A percentile compares a stretch with the other conserved stretches of the same genome.
phyloP scores from a whole-genome alignment of 2,113 vertebrate species.

The Tupaia tana region DNA sequence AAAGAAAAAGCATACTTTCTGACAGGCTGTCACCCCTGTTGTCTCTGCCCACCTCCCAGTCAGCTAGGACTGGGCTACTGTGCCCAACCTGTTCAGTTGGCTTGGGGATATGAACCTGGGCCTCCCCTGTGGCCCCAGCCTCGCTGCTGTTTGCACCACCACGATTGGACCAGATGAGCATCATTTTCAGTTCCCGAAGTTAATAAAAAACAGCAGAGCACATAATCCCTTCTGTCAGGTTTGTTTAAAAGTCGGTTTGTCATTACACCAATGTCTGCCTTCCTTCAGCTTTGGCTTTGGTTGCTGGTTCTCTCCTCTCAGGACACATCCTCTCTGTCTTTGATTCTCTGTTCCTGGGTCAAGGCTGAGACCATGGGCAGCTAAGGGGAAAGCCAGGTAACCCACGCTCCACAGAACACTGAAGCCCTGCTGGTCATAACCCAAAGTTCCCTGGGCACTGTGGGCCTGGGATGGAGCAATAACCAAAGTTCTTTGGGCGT shows the following conservation, averaged over 20 bases:
- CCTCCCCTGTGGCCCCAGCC: too few species aligned
- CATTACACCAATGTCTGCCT: background rate
- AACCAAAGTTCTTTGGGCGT: rapidly evolving
- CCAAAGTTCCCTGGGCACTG: rapidly evolving
- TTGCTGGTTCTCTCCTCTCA: background rate
- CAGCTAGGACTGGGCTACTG: too few species aligned
- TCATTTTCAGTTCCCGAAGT: background rate
- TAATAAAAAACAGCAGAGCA: background rate
- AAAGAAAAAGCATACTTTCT: too few species aligned
- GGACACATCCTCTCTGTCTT: background rate
- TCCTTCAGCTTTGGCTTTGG: background rate
- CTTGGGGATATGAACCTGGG: too few species aligned
- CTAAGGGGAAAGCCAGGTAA: too few species aligned
- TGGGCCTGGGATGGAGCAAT: too few species aligned
- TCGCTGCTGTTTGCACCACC: too few species aligned
- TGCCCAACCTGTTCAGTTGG: too few species aligned
- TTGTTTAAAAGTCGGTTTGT: background rate
- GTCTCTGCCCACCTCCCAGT: too few species aligned
- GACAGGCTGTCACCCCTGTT: too few species aligned
- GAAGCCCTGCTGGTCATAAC: background rate
- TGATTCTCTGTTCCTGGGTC: background rate
- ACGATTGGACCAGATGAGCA: background rate
- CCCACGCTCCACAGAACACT: background rate
- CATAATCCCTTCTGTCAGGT: background rate
- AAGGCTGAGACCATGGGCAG: background rate